Evolutionary conservation across 1,140 invertebrate species (phyloP), one percentile per base, ranked within the genome.

Genomic region (Drosophila sulfurigaster): DNA sequence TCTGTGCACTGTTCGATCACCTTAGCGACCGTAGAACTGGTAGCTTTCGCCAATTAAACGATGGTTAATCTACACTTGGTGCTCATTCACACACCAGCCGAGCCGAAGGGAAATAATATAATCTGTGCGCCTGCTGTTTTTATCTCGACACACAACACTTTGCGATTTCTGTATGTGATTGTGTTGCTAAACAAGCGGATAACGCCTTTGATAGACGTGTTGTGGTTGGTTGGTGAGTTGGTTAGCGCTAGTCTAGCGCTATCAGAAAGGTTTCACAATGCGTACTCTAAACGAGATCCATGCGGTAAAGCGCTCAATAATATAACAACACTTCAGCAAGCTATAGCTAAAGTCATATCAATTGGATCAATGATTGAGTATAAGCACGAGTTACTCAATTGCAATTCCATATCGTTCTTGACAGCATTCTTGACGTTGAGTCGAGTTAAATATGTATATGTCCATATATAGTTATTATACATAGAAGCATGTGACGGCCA

Each of bases 61-160:
- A 71, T 52, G 62, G 83, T 86, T 87, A 87, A 87, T 87, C 83
- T 87, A 89, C 82, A 87, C 78, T 58, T 68, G 57, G 30, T 63
- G 58, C 60, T 52, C 35, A 56, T 54, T 77, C 52, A 30, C 51
- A 62, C 25, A 58, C 20, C 16, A 30, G 10, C 52, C 38, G 51
- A 35, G 43, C 25, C 15, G 48, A 16, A 15, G 51, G 35, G 2
- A 70, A 43, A 57, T 86, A 82, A 87, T 86, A 57, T 86, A 82
- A 87, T 86, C 83, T 82, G 77, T 81, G 78, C 60, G 52, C 58
- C 66, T 35, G 35, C 32, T 32, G 32, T 72, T 65, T 78, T 72
- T 67, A 73, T 87, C 83, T 81, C 70, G 81, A 66, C 81, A 65
- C 81, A 77, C 49, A 79, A 64, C 82, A 86, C 60, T 86, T 81